A percentile compares a stretch with the other conserved stretches of the same genome.
These are phyloP conservation scores for Sycophila sp. DNA, from an alignment of 1,140 invertebrate genomes.

Conservation along the genomic window DNA sequence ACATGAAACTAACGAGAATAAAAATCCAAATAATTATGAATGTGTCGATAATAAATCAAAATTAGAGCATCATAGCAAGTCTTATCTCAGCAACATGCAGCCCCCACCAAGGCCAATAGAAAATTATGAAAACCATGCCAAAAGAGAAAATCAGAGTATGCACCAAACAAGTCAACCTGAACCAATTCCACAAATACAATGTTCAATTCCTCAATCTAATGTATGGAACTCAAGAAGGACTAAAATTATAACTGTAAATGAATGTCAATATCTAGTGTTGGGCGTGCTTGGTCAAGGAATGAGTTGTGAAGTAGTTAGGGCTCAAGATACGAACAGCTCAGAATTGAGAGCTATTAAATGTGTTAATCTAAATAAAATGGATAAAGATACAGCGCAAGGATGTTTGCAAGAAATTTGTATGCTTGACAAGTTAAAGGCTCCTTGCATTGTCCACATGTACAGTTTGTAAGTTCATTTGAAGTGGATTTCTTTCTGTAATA, in stretches of 20 bases:
- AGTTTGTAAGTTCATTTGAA: conserved; percentile 83
- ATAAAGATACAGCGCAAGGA: conserved; percentile 76
- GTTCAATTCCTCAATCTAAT: conserved; percentile 33
- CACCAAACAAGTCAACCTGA: neutral
- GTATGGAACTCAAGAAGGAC: conserved; percentile 22
- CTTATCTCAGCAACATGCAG: conserved; percentile 18
- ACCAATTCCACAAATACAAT: conserved; percentile 35
- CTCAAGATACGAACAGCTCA: conserved; percentile 58
- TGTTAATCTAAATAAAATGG: conserved; percentile 65
- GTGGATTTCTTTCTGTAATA: conserved; percentile 21
- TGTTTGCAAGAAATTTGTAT: conserved; percentile 93
- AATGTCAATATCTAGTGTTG: conserved; percentile 55
- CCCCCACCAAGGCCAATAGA: conserved; percentile 2
- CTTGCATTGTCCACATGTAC: conserved; percentile 85
- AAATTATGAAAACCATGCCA: conserved; percentile 22
- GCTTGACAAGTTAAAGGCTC: conserved; percentile 84
- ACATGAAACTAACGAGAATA: conserved; percentile 38
- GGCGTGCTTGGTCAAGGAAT: conserved; percentile 70
- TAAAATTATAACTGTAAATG: conserved; percentile 49
- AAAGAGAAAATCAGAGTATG: conserved; percentile 1
- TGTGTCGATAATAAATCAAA: conserved; percentile 19
- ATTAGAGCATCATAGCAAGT: conserved; percentile 5
- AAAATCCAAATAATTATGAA: conserved; percentile 29
- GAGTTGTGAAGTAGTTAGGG: conserved; percentile 70
- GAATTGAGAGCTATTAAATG: conserved; percentile 73